These are phyloP conservation scores for Halcyon senegalensis DNA, from an alignment of 2,113 vertebrate genomes.

Conservation along the genomic window DNA sequence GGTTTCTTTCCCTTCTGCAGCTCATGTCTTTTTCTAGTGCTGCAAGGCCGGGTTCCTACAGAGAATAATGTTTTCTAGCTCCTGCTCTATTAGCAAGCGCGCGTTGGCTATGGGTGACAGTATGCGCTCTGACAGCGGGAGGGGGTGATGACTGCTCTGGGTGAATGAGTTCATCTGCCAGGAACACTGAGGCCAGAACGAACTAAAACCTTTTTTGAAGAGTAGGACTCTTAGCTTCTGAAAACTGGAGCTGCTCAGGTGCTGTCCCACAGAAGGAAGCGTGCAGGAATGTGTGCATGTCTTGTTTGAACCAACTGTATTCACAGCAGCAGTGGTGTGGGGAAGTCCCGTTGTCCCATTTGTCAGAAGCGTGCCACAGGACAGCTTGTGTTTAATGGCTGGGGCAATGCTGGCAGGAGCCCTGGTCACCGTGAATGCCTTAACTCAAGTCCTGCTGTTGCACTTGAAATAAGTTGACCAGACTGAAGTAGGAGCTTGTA, in stretches of 20 bases:
- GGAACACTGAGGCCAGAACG: neutral
- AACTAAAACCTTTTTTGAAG: neutral
- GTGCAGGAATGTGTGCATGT: neutral
- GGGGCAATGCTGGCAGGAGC: neutral
- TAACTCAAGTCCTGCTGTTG: neutral
- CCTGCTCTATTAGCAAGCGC: neutral
- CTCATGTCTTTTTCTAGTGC: neutral
- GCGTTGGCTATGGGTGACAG: neutral
- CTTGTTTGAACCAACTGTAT: too few species aligned
- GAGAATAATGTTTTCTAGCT: neutral
- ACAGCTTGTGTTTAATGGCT: neutral
- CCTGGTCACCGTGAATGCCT: neutral
- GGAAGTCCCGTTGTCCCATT: rapidly evolving
- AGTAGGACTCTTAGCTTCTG: neutral
- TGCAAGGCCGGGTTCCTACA: neutral
- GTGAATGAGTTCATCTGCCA: rapidly evolving
- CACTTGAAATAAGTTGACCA: neutral
- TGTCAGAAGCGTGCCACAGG: neutral
- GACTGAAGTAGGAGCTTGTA: neutral
- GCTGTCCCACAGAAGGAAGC: neutral
- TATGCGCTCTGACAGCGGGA: neutral
- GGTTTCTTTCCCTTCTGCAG: neutral
- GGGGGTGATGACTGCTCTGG: neutral
- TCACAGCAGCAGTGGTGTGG: neutral
- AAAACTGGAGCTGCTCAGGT: rapidly evolving